Evolutionary conservation across 1,140 invertebrate species (phyloP), one percentile per base, ranked within the genome.

Genomic region (Subanguina moxae): DNA sequence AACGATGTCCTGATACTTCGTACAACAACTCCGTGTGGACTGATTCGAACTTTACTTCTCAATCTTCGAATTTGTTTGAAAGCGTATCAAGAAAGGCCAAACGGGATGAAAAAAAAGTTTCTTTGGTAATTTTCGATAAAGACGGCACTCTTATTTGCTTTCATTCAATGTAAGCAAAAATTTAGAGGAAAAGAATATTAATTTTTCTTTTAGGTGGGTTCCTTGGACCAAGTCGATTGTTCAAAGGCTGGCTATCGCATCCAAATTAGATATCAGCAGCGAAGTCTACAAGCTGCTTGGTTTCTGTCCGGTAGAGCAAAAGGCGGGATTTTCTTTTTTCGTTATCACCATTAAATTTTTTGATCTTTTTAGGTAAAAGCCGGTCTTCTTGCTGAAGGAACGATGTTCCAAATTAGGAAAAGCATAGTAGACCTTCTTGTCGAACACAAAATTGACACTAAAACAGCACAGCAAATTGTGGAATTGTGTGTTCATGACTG

Each of bases 81-180:
- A 25, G n/a, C 23, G 3, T 52, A 5, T 52, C 48, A 25, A 52
- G 17, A 52, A 8, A 19, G 48, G n/a, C 48, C 8, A 52, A 52
- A 52, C 23, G 8, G 23, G 48, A 19, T 25, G 48, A 15, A 1
- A 52, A 52, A 25, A 52, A 52, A 52, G 62, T 64, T 21, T 78
- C 68, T 43, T 71, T 86, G 8, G 84, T 86, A 21, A 86, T 86
- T 25, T 86, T 86, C 71, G 85, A 86, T 77, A 86, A 86, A 72
- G 85, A 86, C 79, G 85, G 85, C 21, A 86, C 85, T 11, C 76
- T 86, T 23, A 84, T 86, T 42, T 86, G 85, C 62, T 86, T 85
- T 72, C 84, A 86, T 63, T 78, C 81, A 38, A 85, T 86, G 84
- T 38, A 38, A 38, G 11, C 32, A 38, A 38, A 38, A 38, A 38